Evolutionary conservation across 2,113 vertebrate genomes (phyloP).

Genomic region (Xenus cinereus): DNA sequence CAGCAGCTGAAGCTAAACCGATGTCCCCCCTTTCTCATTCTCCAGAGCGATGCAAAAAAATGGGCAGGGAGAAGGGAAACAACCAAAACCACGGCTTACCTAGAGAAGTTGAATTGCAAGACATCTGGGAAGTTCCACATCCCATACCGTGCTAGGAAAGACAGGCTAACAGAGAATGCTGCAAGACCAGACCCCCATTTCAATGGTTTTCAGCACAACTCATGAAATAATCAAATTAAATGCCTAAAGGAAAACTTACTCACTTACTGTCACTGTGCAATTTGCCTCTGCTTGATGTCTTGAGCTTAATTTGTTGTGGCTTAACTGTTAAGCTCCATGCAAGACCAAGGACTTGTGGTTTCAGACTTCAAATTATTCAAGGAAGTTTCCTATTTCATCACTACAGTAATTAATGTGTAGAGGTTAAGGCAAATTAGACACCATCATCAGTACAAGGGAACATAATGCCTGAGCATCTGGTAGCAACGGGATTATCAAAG

Average conservation of each 20-base stretch:
- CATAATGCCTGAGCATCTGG: neutral
- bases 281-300: neutral
- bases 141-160: neutral
- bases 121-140: neutral
- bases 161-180: neutral
- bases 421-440: neutral
- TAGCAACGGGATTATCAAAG: neutral
- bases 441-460: neutral
- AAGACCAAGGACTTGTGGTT: neutral
- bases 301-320: neutral
- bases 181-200: neutral
- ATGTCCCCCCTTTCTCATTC: neutral
- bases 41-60: neutral
- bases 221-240: conserved; percentile 1
- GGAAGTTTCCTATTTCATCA: neutral
- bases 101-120: neutral
- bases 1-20: neutral
- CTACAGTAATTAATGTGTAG: neutral
- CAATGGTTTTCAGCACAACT: neutral
- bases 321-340: neutral
- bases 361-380: neutral
- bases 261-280: neutral
- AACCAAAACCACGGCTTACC: neutral
- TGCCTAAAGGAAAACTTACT: neutral
- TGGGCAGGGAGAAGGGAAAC: neutral